phyloP scores from a whole-genome alignment of 1,140 invertebrate species.

The Rhyzopertha dominica region DNA sequence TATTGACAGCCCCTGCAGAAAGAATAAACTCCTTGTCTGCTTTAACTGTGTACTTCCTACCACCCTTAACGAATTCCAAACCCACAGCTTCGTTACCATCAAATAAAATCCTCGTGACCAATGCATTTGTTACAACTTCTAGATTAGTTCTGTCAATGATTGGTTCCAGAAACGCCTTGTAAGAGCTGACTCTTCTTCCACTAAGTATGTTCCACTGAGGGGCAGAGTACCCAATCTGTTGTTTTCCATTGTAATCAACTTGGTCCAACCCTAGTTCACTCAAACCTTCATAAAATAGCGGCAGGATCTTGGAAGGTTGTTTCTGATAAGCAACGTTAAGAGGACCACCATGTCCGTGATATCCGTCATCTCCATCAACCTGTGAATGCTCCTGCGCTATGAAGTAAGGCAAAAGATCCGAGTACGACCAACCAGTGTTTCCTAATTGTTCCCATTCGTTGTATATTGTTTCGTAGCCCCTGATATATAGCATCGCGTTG shows the following conservation, averaged over 20 bases:
- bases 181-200: constrained; percentile 53
- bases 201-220: constrained; percentile 49
- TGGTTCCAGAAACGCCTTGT: constrained; percentile 53
- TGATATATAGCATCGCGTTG: constrained; percentile 69
- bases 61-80: constrained; percentile 51
- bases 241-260: constrained; percentile 48
- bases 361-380: constrained; percentile 47
- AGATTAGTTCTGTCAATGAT: constrained; percentile 52
- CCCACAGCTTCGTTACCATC: constrained; percentile 54
- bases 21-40: constrained; percentile 58
- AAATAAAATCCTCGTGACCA: constrained; percentile 47
- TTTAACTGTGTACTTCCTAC: constrained; percentile 39
- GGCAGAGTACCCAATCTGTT: constrained; percentile 43
- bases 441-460: constrained; percentile 58
- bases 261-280: constrained; percentile 50
- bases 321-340: constrained; percentile 7
- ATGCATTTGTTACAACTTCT: constrained; percentile 46
- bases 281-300: constrained; percentile 54
- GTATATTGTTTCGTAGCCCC: constrained; percentile 64
- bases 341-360: constrained; percentile 15
- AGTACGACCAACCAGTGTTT: constrained; percentile 61
- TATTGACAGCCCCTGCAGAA: constrained; percentile 46
- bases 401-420: constrained; percentile 58
- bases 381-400: constrained; percentile 20
- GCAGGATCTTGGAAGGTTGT: constrained; percentile 18